Evolutionary conservation across 2,113 vertebrate genomes (phyloP), one percentile per base, ranked within the genome.

Genomic region (Sigmodon hispidus): DNA sequence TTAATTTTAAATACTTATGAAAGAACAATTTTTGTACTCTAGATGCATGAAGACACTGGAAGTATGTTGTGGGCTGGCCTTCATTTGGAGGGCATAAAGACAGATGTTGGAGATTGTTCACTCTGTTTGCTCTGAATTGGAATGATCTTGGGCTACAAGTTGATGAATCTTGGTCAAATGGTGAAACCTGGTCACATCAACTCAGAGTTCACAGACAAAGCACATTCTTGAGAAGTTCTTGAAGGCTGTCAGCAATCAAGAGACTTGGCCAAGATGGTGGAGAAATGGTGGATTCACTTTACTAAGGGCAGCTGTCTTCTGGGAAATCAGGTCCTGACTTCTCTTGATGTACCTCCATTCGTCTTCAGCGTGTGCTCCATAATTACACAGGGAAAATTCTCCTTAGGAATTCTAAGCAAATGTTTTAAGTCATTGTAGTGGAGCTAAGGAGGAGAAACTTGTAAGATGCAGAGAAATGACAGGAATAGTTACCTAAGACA

Each of bases 401-500:
- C 77, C 61, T 72, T 16, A 73, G 31, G 69, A 84, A 91, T 93
- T 50, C 55, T 21, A 84, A 65, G n/a, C 61, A 63, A 65, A 81
- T 91, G 21, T 67, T 94, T 89, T 52, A 89, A 73, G 31, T 81
- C 89, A 83, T 43, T 34, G 7, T 17, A 69, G n/a, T n/a, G 65
- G 52, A 79, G 31, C 79, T 72, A 67, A 80, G 50, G 48, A 87
- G 65, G 81, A 57, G 36, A 55, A 61, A 59, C 3, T 90, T 63
- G 36, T 61, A 57, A 79, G 75, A 67, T 6, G 40, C 31, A 48
- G 31, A 92, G 52, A 34, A 87, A 87, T 90, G 97, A 70, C 26
- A 88, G 88, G 91, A 88, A 85, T 85, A n/a, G 3, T 48, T 81
- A 55, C 43, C 61, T 48, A 75, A 84, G 89, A 96, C 10, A 34